phyloP scores from a whole-genome alignment of 1,140 invertebrate genomes.

The Ostrea edulis region DNA sequence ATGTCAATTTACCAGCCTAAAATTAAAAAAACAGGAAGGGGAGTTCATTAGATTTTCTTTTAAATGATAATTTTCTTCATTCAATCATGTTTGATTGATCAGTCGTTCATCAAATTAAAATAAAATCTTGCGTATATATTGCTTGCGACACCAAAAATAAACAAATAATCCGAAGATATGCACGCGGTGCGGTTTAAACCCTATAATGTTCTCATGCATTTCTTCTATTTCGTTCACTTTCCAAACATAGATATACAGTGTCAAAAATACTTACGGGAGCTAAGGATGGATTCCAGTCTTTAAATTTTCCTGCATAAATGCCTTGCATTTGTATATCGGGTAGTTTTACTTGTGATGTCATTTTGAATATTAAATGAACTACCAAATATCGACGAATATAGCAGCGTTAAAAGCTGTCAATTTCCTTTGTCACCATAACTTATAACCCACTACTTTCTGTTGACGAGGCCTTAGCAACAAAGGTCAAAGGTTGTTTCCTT shows the following conservation, averaged over 20 bases:
- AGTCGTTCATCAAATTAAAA: too few relatives aligned
- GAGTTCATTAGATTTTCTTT: neutral
- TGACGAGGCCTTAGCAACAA: constrained; percentile 55
- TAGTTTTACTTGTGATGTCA: constrained; percentile 66
- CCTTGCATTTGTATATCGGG: constrained; percentile 68
- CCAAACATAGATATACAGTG: neutral
- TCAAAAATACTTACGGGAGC: constrained; percentile 70
- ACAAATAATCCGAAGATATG: too few relatives aligned
- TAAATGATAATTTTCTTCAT: neutral
- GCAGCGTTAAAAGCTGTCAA: constrained; percentile 13
- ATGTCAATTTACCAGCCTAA: constrained; percentile 78
- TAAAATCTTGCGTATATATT: too few relatives aligned
- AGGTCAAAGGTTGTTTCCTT: constrained; percentile 44
- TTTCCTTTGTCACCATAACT: constrained; percentile 24
- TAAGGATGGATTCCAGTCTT: constrained; percentile 73
- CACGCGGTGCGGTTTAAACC: too few relatives aligned
- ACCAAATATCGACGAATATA: constrained; percentile 24
- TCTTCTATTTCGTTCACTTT: too few relatives aligned
- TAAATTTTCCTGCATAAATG: constrained; percentile 81
- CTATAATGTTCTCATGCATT: too few relatives aligned
- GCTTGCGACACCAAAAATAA: too few relatives aligned
- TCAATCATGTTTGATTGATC: neutral
- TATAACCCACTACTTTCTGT: constrained; percentile 45
- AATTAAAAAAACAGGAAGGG: constrained; percentile 53
- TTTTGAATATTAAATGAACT: constrained; percentile 43